These are phyloP conservation scores for Limenitis camilla DNA, from an alignment of 2,888 invertebrate species.

Conservation along the genomic window DNA sequence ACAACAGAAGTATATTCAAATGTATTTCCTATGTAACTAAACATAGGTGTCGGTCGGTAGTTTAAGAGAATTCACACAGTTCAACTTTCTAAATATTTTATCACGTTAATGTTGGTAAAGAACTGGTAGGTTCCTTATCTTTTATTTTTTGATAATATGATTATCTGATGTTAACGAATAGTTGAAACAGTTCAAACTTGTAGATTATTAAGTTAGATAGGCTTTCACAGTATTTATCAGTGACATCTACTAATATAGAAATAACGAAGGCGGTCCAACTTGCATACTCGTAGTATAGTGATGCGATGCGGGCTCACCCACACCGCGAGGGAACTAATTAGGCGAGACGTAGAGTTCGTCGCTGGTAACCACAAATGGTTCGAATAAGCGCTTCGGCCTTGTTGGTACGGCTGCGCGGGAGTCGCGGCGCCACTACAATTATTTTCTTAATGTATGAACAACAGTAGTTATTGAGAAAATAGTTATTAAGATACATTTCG, in stretches of 20 bases:
- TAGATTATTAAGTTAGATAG: too few species aligned
- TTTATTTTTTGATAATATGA: too few species aligned
- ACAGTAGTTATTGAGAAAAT: conserved; percentile 16
- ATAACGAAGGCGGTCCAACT: conserved; percentile 52
- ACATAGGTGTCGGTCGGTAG: too few species aligned
- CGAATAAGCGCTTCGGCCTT: conserved; percentile 53
- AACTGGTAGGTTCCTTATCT: too few species aligned
- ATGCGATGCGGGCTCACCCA: conserved; percentile 62
- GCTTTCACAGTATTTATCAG: conserved; percentile 6
- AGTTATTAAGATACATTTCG: neutral
- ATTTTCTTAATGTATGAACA: conserved; percentile 41
- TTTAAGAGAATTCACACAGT: too few species aligned
- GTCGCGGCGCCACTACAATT: conserved; percentile 51
- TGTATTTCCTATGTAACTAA: too few species aligned
- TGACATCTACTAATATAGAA: conserved; percentile 42
- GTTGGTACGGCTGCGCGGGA: conserved; percentile 56
- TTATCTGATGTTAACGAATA: too few species aligned
- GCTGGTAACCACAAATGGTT: conserved; percentile 56
- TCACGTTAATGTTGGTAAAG: too few species aligned
- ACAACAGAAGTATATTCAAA: too few species aligned
- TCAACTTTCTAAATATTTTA: too few species aligned
- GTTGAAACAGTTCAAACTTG: too few species aligned
- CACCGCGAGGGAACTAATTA: conserved; percentile 60
- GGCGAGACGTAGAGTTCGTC: conserved; percentile 47
- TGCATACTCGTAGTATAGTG: conserved; percentile 33